These are phyloP conservation scores for Mohoua ochrocephala DNA, from an alignment of 2,113 vertebrate species.

Conservation along the genomic window DNA sequence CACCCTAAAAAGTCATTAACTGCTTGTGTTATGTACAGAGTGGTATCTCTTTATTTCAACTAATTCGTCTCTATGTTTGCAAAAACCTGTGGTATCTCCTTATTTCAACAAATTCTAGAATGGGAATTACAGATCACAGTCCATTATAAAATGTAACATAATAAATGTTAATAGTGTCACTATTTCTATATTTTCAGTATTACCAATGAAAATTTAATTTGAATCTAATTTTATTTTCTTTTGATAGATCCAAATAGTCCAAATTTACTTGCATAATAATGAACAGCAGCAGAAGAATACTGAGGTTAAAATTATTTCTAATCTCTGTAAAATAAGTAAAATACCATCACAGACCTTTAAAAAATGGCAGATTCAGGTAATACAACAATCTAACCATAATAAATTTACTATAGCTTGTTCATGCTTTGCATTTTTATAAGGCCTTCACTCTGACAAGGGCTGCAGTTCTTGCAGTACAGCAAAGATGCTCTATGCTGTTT, in stretches of 20 bases:
- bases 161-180: not conserved
- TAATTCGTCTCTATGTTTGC: no score
- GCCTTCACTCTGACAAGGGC: not conserved
- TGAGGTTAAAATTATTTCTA: not conserved
- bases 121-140: not conserved
- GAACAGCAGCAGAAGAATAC: not conserved
- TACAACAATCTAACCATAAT: not conserved
- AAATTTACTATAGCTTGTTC: not conserved
- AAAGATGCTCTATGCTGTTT: not conserved
- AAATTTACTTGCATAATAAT: not conserved
- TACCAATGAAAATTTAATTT: not conserved
- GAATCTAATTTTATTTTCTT: not conserved
- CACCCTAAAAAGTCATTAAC: slow-evolving; percentile 8
- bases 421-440: not conserved
- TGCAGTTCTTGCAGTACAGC: not conserved
- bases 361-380: not conserved
- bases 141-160: not conserved
- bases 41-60: not conserved
- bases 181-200: not conserved
- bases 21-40: not conserved
- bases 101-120: not conserved
- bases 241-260: not conserved
- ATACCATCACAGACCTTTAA: not conserved
- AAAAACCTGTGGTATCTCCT: not conserved
- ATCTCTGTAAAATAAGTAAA: not conserved